Evolutionary conservation across 1,140 invertebrate genomes (phyloP), one percentile per base, ranked within the genome.

Genomic region (Sminthurides bifidus): DNA sequence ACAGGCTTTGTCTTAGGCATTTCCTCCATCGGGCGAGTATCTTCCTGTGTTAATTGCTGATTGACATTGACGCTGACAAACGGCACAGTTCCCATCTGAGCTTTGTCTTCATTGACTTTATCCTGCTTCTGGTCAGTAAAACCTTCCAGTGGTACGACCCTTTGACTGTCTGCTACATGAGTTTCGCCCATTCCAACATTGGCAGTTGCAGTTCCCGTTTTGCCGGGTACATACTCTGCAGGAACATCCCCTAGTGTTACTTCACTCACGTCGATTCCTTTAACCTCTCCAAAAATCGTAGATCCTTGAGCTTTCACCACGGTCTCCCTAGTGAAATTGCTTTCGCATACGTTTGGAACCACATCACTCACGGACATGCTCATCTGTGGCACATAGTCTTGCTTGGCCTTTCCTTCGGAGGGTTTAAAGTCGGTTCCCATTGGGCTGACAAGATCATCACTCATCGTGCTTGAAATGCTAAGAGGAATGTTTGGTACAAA

Each of bases 381-480:
- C 41, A 40, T 37, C 3, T 52, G 33, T 3, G 35, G 12, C 3
- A 21, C 24, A 12, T 40, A 26, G 17, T 10, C 35, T 8, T 3
- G 4, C 21, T 26, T 14, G 17, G 51, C 51, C 15, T 14, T 52
- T 17, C 41, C 51, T n/a, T 33, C 41, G 5, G 5, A 2, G 10
- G 51, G 51, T 21, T 52, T 45, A 24, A 52, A 52, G 10, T 33
- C 23, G 3, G 33, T 37, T 12, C 21, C 17, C 14, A 52, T 40
- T 5, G 14, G 24, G 41, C 4, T 12, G 3, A 49, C 6, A 3
- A n/a, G n/a, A 35, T 49, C 46, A 3, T 49, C 3, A 6, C 8
- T 21, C 8, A 31, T 3, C 3, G 46, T 49, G 15, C 17, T 14
- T 6, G 12, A 12, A 6, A 49, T 31, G 12, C 17, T 17, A 3